phyloP scores from a whole-genome alignment of 2,888 invertebrate genomes.

The Mythimna impura region DNA sequence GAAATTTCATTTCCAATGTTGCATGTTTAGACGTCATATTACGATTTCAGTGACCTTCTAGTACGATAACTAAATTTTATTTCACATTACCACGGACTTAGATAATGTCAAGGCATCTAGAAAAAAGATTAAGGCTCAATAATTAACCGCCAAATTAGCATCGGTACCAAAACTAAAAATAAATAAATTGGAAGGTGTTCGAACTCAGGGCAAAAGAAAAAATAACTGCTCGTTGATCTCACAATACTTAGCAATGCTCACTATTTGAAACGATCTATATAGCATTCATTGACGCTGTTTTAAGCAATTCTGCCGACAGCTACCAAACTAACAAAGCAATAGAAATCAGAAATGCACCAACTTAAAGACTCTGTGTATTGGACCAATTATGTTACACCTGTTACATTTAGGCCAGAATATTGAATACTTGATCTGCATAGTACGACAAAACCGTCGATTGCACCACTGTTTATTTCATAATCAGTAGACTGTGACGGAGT shows the following conservation, averaged over 20 bases:
- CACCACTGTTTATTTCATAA: slow-evolving; percentile 61
- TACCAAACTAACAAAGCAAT: slow-evolving; percentile 4
- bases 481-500: slow-evolving; percentile 61
- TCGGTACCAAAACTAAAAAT: background rate
- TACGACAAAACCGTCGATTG: slow-evolving; percentile 50
- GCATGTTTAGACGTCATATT: slow-evolving; percentile 32
- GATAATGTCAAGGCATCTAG: slow-evolving; percentile 17
- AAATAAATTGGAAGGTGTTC: slow-evolving; percentile 1
- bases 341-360: background rate
- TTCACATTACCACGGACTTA: slow-evolving; percentile 1
- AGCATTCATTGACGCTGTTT: background rate
- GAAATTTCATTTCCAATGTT: slow-evolving; percentile 35
- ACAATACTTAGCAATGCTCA: background rate
- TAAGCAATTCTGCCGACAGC: background rate
- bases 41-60: slow-evolving; percentile 25
- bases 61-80: background rate
- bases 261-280: background rate
- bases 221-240: background rate
- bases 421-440: slow-evolving; percentile 46
- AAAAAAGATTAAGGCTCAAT: background rate
- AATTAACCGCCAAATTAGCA: slow-evolving; percentile 11
- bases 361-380: slow-evolving; percentile 2
- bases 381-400: slow-evolving; percentile 43
- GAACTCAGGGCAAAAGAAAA: background rate
- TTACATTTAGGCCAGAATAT: slow-evolving; percentile 41